A percentile compares a stretch with the other conserved stretches of the same genome.
These are phyloP conservation scores for Syngnathus floridae DNA, from an alignment of 2,113 vertebrate genomes.

Conservation along the genomic window DNA sequence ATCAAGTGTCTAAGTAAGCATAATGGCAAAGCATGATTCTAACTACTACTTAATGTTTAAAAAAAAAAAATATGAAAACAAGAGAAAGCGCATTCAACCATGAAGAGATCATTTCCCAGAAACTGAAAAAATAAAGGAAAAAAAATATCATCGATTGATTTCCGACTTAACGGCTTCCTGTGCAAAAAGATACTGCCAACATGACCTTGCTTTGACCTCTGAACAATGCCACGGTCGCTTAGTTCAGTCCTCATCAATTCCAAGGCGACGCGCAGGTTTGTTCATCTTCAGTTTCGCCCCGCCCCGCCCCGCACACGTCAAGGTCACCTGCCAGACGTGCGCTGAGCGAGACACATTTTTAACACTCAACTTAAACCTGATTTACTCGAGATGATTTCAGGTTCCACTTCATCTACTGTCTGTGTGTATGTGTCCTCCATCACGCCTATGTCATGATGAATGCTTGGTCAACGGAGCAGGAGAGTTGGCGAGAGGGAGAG, in stretches of 20 bases:
- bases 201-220: conserved; percentile 28
- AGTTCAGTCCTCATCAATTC: conserved; percentile 9
- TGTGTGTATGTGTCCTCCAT: conserved; percentile 33
- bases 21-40: too few species aligned
- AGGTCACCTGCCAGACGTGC: conserved; percentile 38
- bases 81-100: background rate
- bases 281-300: conserved; percentile 17
- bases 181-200: background rate
- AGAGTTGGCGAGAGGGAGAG: conserved; percentile 21
- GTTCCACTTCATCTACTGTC: conserved; percentile 24
- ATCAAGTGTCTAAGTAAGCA: too few species aligned
- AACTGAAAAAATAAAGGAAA: background rate
- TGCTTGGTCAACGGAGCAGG: conserved; percentile 29
- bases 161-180: background rate
- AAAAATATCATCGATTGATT: background rate
- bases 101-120: background rate
- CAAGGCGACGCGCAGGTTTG: conserved; percentile 6
- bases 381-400: conserved; percentile 31
- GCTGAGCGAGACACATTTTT: conserved; percentile 10
- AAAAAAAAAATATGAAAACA: background rate
- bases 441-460: conserved; percentile 55
- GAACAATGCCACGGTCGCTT: conserved; percentile 14
- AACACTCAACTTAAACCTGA: conserved; percentile 22
- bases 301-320: conserved; percentile 19
- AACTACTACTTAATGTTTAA: too few species aligned